Base-by-base conservation (phyloP, 2,797 vertebrate species). In the Gorsachius magnificus region DNA sequence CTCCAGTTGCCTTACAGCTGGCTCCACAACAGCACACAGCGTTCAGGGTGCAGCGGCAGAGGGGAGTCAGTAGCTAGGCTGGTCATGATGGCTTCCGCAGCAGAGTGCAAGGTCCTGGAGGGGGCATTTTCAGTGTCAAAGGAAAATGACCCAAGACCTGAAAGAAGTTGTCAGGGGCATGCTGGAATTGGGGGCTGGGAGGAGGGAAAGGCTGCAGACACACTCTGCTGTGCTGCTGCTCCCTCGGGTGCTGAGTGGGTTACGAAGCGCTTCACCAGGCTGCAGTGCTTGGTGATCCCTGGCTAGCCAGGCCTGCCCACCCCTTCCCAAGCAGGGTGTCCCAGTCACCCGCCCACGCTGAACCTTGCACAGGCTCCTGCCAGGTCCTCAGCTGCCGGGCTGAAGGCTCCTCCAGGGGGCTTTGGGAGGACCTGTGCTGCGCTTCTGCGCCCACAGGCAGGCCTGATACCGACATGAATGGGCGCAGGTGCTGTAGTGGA, bases 381-480 rank as follows among this genome's bases (percentile, higher is more conserved):
- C 43, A 31, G 38, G 45, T 46, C 38, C 66, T n/a, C 31, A 33
- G 16, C 43, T 69, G 79, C 79, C 26, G 25, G 51, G 60, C 38
- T n/a, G 76, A n/a, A 18, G 18, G 8, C 14, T 66, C 11, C 19
- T 41, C 25, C 54, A 5, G n/a, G 13, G 38, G 12, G 6, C 50
- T 61, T 18, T 33, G 22, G 0, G 9, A 54, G 48, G 25, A 17
- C 24, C 48, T n/a, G 38, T 36, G 83, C 64, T 28, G 22, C 3
- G 31, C 1, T 2, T 31, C 61, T 43, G 65, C 22, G 13, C 17
- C 28, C n/a, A 6, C 29, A 16, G 9, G 4, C 43, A 45, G 64
- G 21, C 3, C 64, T 15, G 60, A 15, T 1, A n/a, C 6, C 0
- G 2, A 31, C 3, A 0, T 0, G 50, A 3, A 8, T 0, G 17